Base-by-base conservation (phyloP, 2,888 invertebrate genomes). In the Standfussiana lucernea region DNA sequence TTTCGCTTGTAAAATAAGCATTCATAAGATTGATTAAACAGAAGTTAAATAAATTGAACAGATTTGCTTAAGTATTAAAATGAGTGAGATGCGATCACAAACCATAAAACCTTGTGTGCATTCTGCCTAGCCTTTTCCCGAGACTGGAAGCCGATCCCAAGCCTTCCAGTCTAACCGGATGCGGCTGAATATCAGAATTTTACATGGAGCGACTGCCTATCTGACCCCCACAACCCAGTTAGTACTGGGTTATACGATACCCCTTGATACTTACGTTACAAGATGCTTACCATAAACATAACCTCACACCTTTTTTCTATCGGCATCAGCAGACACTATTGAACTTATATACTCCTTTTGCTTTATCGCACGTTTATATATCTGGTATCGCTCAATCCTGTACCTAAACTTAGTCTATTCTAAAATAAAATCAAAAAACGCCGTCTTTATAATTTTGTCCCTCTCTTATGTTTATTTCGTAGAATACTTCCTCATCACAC, bases 11-110 rank as follows among this genome's bases (percentile, higher is more conserved):
- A 45, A 66, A 59, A n/a, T 15, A 53, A 28, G 8, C 4, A 24
- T 74, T 61, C 1, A 40, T 62, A 28, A 18, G 15, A 24, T 74
- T 21, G n/a, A 37, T 72, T 75, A 10, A 32, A 42, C 50, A 69
- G 35, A 75, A 56, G 56, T 74, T 59, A 28, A 28, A n/a, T n/a
- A n/a, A n/a, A n/a, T n/a, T n/a, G n/a, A n/a, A n/a, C 47, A 15
- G 24, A 24, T 32, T 15, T 15, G 6, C 24, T 37, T 35, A 50
- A 42, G 35, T 18, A 24, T 21, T 13, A 5, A 37, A 47, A 47
- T 21, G n/a, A n/a, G 53, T n/a, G 5, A 13, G 13, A 28, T 28
- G 13, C 37, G 18, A 76, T 77, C 45, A 67, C 45, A 37, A 32
- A 32, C 0, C 32, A 1, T 56, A 40, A 67, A 45, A 45, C 2